A percentile compares a stretch with the other conserved stretches of the same genome.
Evolutionary conservation across 2,888 invertebrate species (phyloP).

Genomic region (Melanophora roralis): DNA sequence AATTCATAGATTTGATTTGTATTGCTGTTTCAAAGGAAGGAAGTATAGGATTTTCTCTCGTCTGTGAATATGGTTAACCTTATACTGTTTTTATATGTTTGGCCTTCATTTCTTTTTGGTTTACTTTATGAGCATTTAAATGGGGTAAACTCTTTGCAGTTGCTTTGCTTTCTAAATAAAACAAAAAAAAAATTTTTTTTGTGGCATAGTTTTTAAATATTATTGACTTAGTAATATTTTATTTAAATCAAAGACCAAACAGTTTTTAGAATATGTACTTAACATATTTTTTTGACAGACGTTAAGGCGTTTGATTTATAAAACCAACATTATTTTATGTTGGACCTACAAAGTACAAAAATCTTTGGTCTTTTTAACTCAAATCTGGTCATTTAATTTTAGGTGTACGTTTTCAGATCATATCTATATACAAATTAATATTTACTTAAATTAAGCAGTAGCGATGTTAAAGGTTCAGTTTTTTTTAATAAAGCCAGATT

Average conservation of each 20-base stretch:
- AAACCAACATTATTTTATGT: background rate
- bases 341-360: background rate
- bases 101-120: slow-evolving; percentile 27
- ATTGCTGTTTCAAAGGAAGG: no score
- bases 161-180: slow-evolving; percentile 12
- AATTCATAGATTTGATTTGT: slow-evolving; percentile 39
- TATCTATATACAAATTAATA: no score
- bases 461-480: no score
- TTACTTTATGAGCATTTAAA: slow-evolving; percentile 36
- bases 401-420: no score
- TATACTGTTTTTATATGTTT: background rate
- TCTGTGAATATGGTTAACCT: background rate
- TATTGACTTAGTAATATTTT: slow-evolving; percentile 38
- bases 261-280: background rate
- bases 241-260: background rate
- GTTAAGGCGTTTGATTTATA: background rate
- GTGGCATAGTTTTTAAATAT: background rate
- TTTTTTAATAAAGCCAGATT: no score
- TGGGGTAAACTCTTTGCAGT: background rate
- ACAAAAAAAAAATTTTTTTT: slow-evolving; percentile 41
- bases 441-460: no score
- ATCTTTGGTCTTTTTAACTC: background rate
- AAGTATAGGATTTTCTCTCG: no score
- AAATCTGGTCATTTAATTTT: no score
- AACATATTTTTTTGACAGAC: slow-evolving; percentile 11